A percentile compares a stretch with the other conserved stretches of the same genome.
These are phyloP conservation scores for Vanessa cardui DNA, from an alignment of 2,888 invertebrate genomes.

Conservation along the genomic window DNA sequence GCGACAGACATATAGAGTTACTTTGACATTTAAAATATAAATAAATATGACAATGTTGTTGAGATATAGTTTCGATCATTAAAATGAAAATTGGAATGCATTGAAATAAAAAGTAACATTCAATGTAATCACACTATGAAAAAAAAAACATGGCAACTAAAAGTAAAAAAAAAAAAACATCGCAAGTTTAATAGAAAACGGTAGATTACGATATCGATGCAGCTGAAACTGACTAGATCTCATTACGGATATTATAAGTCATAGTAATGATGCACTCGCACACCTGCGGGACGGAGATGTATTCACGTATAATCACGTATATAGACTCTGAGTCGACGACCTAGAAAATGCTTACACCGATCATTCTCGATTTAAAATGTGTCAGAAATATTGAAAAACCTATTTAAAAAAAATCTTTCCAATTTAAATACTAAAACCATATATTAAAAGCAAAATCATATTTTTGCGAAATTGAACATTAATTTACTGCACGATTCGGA, in stretches of 20 bases:
- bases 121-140: neutral
- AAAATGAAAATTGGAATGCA: too few relatives aligned
- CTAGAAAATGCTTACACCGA: conserved; percentile 14
- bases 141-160: neutral
- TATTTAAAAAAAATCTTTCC: too few relatives aligned
- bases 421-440: too few relatives aligned
- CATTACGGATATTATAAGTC: conserved; percentile 25
- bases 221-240: conserved; percentile 15
- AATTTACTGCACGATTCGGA: too few relatives aligned
- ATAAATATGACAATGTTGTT: too few relatives aligned
- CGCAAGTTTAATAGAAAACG: neutral
- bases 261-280: conserved; percentile 26
- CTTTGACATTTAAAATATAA: too few relatives aligned
- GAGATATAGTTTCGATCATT: too few relatives aligned
- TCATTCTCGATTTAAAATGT: conserved; percentile 14
- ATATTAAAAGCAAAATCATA: too few relatives aligned
- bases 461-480: too few relatives aligned
- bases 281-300: conserved; percentile 26
- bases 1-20: too few relatives aligned
- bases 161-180: neutral
- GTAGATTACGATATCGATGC: conserved; percentile 3
- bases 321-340: conserved; percentile 15
- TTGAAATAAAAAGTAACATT: too few relatives aligned
- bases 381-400: neutral
- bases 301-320: conserved; percentile 26